Base-by-base conservation (phyloP, 2,888 invertebrate genomes). In the Brachypterus glaber region DNA sequence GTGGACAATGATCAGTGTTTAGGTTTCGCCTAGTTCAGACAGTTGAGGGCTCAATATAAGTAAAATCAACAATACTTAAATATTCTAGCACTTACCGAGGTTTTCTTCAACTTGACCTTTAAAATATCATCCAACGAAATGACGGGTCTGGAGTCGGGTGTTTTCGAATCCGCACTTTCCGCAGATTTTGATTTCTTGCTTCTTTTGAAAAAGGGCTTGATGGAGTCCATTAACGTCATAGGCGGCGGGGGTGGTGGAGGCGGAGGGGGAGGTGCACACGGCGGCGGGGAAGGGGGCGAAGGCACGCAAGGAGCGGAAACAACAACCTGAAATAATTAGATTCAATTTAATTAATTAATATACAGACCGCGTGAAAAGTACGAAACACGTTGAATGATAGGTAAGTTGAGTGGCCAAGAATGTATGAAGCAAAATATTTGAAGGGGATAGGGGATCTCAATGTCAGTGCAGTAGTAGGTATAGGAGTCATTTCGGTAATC, bases 61-160 rank as follows among this genome's bases (percentile, higher is more conserved):
- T n/a, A 32, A 44, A 15, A 32, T 25, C 27, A 30, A 18, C 17
- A 37, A 39, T 8, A 25, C 2, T 26, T 35, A 27, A 34, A 13
- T n/a, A 27, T 17, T 11, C 31, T 16, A 33, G 8, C 35, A 55
- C 58, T 54, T 46, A 63, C 63, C 32, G 52, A 39, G 1, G 59
- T 46, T 48, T 64, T 65, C 40, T 53, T 58, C 36, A 65, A 43
- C 47, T 63, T 62, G 2, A 65, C 64, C 38, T 62, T 63, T 29
- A 64, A 45, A 36, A 65, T 63, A 37, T 64, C 65, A 25, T 62
- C 62, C 29, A 63, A 41, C n/a, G 60, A 61, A 38, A 65, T 65
- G 3, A 56, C 47, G 0, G 65, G 65, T 25, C 63, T 43, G 8
- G 45, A 40, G 21, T 53, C 49, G 9, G 53, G 7, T 36, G 11